phyloP scores from a whole-genome alignment of 2,797 vertebrate genomes.

The Loris lydekkerianus region DNA sequence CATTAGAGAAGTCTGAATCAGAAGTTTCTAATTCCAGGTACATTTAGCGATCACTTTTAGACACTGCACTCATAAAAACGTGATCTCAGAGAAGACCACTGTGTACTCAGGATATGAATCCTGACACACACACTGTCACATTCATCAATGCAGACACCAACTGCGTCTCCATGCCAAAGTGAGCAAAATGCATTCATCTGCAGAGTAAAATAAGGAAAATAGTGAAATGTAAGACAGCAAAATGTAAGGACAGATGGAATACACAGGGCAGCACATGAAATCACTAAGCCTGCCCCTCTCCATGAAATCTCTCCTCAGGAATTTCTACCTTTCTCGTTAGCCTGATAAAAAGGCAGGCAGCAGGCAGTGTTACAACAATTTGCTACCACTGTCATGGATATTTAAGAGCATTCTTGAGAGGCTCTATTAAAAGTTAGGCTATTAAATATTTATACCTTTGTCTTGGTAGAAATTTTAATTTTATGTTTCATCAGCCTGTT shows the following conservation, averaged over 20 bases:
- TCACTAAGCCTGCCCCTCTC: background rate
- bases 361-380: background rate
- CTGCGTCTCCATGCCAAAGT: background rate
- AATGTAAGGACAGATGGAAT: conserved; percentile 45
- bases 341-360: background rate
- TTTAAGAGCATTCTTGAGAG: background rate
- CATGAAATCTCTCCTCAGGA: background rate
- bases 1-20: background rate
- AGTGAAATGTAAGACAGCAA: conserved; percentile 40
- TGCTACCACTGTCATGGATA: background rate
- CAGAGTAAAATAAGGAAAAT: background rate
- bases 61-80: background rate
- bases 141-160: background rate
- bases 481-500: conserved; percentile 4
- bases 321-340: background rate
- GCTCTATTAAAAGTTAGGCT: background rate
- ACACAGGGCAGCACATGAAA: background rate
- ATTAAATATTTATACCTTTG: background rate
- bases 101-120: background rate
- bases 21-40: background rate
- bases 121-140: background rate
- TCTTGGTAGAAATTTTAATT: background rate
- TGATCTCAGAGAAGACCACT: background rate
- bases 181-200: background rate
- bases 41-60: background rate